Evolutionary conservation across 2,113 vertebrate genomes (phyloP).

Genomic region (Grus americana): DNA sequence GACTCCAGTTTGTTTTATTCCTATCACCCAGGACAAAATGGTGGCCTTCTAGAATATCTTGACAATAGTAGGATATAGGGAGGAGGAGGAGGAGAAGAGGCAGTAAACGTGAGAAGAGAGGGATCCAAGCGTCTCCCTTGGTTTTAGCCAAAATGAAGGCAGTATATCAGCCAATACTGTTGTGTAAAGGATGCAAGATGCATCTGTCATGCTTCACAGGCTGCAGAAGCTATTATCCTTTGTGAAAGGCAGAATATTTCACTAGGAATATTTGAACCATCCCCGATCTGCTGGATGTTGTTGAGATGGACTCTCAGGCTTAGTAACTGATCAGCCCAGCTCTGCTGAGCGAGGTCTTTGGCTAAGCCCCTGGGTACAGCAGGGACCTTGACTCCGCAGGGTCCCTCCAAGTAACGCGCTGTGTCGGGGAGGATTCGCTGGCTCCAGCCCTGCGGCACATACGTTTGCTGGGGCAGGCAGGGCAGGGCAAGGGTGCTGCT

Average conservation of each 20-base stretch:
- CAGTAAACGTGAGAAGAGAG: neutral
- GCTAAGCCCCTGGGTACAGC: neutral
- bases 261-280: neutral
- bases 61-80: neutral
- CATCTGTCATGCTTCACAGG: slow-evolving; percentile 18
- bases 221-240: slow-evolving; percentile 26
- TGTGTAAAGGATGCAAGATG: slow-evolving; percentile 7
- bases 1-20: neutral
- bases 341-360: neutral
- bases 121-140: neutral
- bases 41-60: neutral
- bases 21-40: neutral
- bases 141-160: neutral
- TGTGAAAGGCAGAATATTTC: slow-evolving; percentile 36
- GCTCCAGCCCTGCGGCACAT: fast-evolving
- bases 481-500: neutral
- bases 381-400: neutral
- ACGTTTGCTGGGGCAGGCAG: fast-evolving
- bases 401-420: fast-evolving
- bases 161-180: neutral
- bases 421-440: fast-evolving
- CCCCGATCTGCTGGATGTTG: neutral
- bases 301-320: neutral
- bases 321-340: neutral
- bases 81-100: neutral